Base-by-base conservation (phyloP, 2,888 invertebrate species). In the Erebia palarica region DNA sequence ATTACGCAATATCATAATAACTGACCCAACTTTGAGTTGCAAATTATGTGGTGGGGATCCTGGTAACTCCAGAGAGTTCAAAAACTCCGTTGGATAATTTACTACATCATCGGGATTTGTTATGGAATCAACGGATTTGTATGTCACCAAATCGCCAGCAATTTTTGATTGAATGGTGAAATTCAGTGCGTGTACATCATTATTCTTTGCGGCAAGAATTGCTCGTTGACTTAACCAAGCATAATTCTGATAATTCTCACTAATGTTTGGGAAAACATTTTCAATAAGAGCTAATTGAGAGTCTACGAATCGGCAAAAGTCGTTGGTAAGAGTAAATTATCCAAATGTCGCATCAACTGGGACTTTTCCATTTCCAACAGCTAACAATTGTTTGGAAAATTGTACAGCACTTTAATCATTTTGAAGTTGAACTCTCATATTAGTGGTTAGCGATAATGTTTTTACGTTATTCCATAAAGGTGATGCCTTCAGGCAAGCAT, bases 61-160 rank as follows among this genome's bases (percentile, higher is more conserved):
- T n/a, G n/a, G n/a, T n/a, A n/a, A n/a, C 27, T 81, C 78, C 74
- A 82, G 69, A 0, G 79, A 81, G 44, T 81, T 82, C 76, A 81
- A 81, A 80, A 81, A 81, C 75, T 82, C 80, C n/a, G 76, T 42
- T 68, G 82, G 82, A 80, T 81, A 83, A 77, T 81, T 81, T 51
- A 79, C 78, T 7, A 76, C 78, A 68, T 81, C 82, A 79, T 81
- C 78, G 73, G 78, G 71, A 51, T 81, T 79, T 71, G 75, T 80
- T 68, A 65, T 77, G 7, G 76, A 65, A 73, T 79, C 78, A 75
- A 82, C 75, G 73, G 82, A 84, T 82, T 82, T 82, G 63, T 76
- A 82, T 71, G 36, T 75, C 71, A 36, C 74, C 75, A 72, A 74
- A 71, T 81, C 77, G 66, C 81, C 82, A 42, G 42, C 42, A 42